A percentile compares a stretch with the other conserved stretches of the same genome.
Conservation (phyloP, 2,113 vertebrate genomes). For the Neogobius melanostomus region DNA sequence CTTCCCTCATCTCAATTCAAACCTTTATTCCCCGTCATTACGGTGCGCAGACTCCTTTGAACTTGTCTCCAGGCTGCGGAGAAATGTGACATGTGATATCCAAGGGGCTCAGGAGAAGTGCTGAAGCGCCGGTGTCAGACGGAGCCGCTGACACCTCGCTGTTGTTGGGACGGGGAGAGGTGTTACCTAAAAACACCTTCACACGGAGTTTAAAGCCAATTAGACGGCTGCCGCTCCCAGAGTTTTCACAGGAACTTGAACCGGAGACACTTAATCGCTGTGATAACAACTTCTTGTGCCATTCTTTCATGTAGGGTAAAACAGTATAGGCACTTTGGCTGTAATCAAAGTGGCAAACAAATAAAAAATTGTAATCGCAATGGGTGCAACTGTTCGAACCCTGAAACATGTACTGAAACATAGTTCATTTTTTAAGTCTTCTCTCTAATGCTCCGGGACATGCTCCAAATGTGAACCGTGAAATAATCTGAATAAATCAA, state of each 20-base stretch:
- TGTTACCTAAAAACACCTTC: slow-evolving; percentile 65
- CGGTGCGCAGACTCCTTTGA: slow-evolving; percentile 58
- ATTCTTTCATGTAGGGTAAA: slow-evolving; percentile 11
- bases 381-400: no score
- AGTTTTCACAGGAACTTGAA: slow-evolving; percentile 23
- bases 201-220: slow-evolving; percentile 45
- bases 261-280: slow-evolving; percentile 11
- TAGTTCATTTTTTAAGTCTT: no score
- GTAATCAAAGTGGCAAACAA: no score
- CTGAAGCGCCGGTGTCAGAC: slow-evolving; percentile 45
- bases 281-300: slow-evolving; percentile 22
- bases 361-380: no score
- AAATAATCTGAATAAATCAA: no score
- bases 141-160: slow-evolving; percentile 43
- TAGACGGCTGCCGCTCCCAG: slow-evolving; percentile 37
- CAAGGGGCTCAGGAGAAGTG: slow-evolving; percentile 34
- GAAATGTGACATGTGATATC: slow-evolving; percentile 55
- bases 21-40: slow-evolving; percentile 58
- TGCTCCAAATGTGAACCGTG: no score
- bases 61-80: slow-evolving; percentile 37
- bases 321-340: slow-evolving; percentile 1
- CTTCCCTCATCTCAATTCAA: slow-evolving; percentile 42
- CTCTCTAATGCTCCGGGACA: no score
- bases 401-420: no score
- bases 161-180: slow-evolving; percentile 39